Evolutionary conservation across 2,888 invertebrate species (phyloP).

Genomic region (Ophion slaviceki): DNA sequence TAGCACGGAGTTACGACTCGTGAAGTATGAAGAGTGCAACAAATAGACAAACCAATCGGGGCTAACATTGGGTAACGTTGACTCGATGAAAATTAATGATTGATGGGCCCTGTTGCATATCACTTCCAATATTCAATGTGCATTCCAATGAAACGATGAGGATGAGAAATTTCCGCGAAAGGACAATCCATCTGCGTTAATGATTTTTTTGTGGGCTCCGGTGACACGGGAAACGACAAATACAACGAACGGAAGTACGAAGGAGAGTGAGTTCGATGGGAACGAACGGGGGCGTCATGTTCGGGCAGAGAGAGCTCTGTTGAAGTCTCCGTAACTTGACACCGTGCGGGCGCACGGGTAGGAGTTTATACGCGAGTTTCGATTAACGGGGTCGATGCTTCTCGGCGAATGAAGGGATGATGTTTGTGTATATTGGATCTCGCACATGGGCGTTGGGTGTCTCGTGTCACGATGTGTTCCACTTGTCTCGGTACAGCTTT

Average conservation of each 20-base stretch:
- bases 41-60: neutral
- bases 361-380: slow-evolving; percentile 68
- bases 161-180: neutral
- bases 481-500: slow-evolving; percentile 10
- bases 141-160: neutral
- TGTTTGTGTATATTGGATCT: slow-evolving; percentile 47
- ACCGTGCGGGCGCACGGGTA: slow-evolving; percentile 69
- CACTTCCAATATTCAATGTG: too few species aligned
- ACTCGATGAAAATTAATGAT: neutral
- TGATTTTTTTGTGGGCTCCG: neutral
- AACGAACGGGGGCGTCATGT: slow-evolving; percentile 66
- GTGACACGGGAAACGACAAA: slow-evolving; percentile 24
- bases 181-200: neutral
- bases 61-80: neutral
- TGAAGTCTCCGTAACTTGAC: slow-evolving; percentile 83
- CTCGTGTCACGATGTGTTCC: slow-evolving; percentile 39
- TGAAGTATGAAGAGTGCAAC: neutral
- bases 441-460: slow-evolving; percentile 49
- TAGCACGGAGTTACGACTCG: neutral
- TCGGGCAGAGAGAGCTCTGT: slow-evolving; percentile 75
- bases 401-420: slow-evolving; percentile 67
- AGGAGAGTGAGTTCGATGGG: slow-evolving; percentile 64
- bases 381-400: slow-evolving; percentile 80
- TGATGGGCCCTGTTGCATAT: neutral
- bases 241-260: slow-evolving; percentile 3